Percentiles rank a stretch among this genome's conserved stretches.
Evolutionary conservation across 2,113 vertebrate genomes (phyloP).

Genomic region (Andinoacara biseriatus): DNA sequence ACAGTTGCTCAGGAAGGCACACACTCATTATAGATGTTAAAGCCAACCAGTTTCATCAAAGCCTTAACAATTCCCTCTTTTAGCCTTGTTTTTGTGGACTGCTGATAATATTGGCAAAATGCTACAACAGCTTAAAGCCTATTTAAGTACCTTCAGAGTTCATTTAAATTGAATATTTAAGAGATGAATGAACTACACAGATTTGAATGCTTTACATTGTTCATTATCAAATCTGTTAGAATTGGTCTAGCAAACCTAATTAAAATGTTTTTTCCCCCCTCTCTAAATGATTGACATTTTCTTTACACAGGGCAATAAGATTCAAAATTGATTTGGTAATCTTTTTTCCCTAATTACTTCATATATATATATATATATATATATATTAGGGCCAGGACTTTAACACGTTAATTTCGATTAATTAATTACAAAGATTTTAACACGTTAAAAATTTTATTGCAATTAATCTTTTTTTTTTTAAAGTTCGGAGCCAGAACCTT

Average conservation of each 20-base stretch:
- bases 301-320: neutral
- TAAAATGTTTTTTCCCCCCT: no score
- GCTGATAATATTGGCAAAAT: conserved; percentile 24
- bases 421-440: no score
- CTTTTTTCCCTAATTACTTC: neutral
- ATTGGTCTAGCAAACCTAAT: no score
- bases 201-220: neutral
- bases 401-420: no score
- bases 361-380: neutral
- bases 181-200: neutral
- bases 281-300: no score
- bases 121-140: neutral
- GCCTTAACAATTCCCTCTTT: neutral
- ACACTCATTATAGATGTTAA: conserved; percentile 32
- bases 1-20: conserved; percentile 3
- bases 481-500: no score
- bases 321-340: neutral
- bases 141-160: neutral
- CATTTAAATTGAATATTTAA: conserved; percentile 1
- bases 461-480: no score
- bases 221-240: neutral
- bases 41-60: conserved; percentile 26
- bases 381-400: no score
- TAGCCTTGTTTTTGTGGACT: conserved; percentile 6
- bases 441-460: no score